Conservation (phyloP, 30 jellyfish, hydroid and myxozoan species). For the Phacellophora camtschatica region DNA sequence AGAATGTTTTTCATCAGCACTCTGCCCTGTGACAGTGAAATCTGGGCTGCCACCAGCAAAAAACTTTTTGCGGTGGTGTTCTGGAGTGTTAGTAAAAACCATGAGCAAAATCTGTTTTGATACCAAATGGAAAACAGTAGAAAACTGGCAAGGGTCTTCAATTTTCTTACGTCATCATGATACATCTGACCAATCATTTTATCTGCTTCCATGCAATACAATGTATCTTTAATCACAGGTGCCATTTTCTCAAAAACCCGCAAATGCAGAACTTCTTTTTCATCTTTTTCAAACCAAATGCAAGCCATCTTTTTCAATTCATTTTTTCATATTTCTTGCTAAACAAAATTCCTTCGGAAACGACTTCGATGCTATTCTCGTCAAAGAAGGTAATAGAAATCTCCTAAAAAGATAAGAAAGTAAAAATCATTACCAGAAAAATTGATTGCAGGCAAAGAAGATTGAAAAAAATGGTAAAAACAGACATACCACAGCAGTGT, state of each 20-base stretch:
- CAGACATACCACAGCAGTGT: too few species aligned
- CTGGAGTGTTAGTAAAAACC: slow-evolving; percentile 32
- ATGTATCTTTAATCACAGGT: slow-evolving; percentile 17
- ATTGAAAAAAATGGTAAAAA: too few species aligned
- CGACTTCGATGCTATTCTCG: slow-evolving; percentile 21
- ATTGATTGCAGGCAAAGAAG: too few species aligned
- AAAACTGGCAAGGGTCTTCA: slow-evolving; percentile 12
- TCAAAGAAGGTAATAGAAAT: too few species aligned
- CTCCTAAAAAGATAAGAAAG: too few species aligned
- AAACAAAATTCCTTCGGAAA: slow-evolving; percentile 17
- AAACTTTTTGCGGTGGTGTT: slow-evolving; percentile 32
- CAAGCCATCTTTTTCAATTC: too few species aligned
- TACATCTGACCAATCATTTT: slow-evolving; percentile 29
- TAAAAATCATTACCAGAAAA: too few species aligned
- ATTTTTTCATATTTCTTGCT: background rate
- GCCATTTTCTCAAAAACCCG: background rate
- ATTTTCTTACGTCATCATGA: slow-evolving; percentile 14
- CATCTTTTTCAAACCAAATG: background rate
- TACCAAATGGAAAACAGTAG: background rate
- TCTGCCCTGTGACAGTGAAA: slow-evolving; percentile 8
- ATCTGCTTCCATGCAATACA: slow-evolving; percentile 41
- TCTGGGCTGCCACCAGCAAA: slow-evolving; percentile 1
- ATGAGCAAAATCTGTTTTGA: slow-evolving; percentile 31
- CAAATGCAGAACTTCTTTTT: background rate
- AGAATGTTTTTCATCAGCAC: slow-evolving; percentile 36